Base-by-base conservation (phyloP, 2,888 invertebrate species). In the Zaprionus bogoriensis region DNA sequence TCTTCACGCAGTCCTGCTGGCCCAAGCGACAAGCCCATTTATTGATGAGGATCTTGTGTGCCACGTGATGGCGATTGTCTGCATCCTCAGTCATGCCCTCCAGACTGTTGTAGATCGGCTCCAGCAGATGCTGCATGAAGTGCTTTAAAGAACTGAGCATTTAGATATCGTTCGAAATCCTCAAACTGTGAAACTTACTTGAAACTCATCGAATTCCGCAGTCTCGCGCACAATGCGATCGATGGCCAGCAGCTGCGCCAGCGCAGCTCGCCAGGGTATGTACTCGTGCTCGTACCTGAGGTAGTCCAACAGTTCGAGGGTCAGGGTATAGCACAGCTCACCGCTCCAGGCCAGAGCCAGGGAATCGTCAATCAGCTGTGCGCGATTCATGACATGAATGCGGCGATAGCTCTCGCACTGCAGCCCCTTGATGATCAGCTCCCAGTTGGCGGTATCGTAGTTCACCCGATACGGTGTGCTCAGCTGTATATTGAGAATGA, bases 291-390 rank as follows among this genome's bases (percentile, higher is more conserved):
- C 92, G 2, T 88, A 84, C 6, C 61, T 63, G 17, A 93, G 77
- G 77, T 93, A 93, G 23, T 89, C 89, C 9, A 92, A 75, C 4
- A 93, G 77, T 4, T 91, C 91, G 52, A 96, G 91, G 0, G 94
- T 92, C 1, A 92, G 91, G 1, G 91, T 91, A 77, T 96, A 96
- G 57, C 93, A 92, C 2, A 95, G 89, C 48, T 93, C 90, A 30
- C 93, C 94, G 38, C 92, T 90, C 92, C 93, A 93, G n/a, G 95
- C 95, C 47, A 89, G 57, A 7, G 94, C 94, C 68, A 95, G 92
- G 1, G 94, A 93, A 89, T 98, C 98, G 50, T 96, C 94, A 38
- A 98, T 91, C 19, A 98, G 91, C 82, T 97, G 96, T 0, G 96
- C 96, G 36, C 97, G 92, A 78, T 95, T 97, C 54, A 95, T 91